A percentile compares a stretch with the other conserved stretches of the same genome.
Conservation (phyloP, 37 sponge, comb jelly and placozoan species). For the Hexactinellida sp. region DNA sequence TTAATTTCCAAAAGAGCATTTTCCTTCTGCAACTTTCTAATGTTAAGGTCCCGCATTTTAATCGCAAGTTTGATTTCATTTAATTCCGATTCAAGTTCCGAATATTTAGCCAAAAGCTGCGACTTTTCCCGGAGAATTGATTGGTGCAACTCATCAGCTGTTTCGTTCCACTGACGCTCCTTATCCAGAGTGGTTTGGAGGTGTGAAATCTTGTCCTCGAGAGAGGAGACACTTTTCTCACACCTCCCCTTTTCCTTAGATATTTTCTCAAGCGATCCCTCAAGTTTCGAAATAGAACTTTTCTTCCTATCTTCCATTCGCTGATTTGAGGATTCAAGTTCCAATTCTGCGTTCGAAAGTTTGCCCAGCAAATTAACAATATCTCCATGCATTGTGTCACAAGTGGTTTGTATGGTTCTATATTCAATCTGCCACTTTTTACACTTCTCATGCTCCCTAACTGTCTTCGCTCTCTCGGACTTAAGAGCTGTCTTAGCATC, state of each 20-base stretch:
- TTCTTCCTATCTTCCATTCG: background rate
- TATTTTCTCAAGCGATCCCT: background rate
- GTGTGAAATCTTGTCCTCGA: background rate
- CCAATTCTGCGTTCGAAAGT: background rate
- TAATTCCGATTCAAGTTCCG: background rate
- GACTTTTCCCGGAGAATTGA: background rate
- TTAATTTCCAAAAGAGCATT: background rate
- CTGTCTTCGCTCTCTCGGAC: background rate
- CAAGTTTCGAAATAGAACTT: background rate
- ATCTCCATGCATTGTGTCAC: constrained; percentile 15
- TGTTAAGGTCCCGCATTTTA: background rate
- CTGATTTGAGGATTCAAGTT: background rate
- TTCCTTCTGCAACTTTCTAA: background rate
- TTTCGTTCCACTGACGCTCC: background rate
- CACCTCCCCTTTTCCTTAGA: background rate
- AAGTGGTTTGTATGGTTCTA: constrained; percentile 1
- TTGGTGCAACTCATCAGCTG: background rate
- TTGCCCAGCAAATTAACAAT: background rate
- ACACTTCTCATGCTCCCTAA: background rate
- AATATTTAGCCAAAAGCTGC: background rate
- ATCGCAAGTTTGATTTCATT: background rate
- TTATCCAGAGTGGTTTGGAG: background rate
- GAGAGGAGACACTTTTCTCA: background rate
- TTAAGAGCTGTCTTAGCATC: background rate
- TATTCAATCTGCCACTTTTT: constrained; percentile 2